Percentiles rank a stretch among this genome's conserved stretches.
Conservation (phyloP, 2,113 vertebrate species). For the Alectura lathami region DNA sequence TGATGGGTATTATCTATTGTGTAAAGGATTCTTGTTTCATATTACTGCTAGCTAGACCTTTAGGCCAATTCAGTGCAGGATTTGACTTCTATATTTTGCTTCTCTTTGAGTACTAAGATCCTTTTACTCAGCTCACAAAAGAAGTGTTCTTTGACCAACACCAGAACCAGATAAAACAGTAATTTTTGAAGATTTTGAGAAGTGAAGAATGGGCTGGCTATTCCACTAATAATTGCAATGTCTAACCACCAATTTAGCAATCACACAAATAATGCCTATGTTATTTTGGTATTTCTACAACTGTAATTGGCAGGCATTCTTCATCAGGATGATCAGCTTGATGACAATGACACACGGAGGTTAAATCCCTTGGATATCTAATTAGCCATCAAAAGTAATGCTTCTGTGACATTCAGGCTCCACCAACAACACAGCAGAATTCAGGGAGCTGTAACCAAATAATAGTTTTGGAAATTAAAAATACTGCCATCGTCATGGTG, state of each 20-base stretch:
- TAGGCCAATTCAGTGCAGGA: not conserved
- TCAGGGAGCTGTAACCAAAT: conserved; percentile 14
- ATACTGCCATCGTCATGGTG: not conserved
- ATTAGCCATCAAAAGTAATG: conserved; percentile 27
- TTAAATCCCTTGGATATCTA: conserved; percentile 50
- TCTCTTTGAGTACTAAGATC: not conserved
- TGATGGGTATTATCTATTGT: not conserved
- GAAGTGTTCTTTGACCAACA: not conserved
- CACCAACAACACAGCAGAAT: conserved; percentile 31
- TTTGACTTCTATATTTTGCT: not conserved
- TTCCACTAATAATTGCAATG: not conserved
- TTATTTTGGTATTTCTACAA: conserved; percentile 52
- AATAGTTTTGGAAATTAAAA: not conserved
- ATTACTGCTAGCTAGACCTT: not conserved
- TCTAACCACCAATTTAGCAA: conserved; percentile 21
- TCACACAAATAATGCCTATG: conserved; percentile 21
- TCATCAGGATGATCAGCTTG: conserved; percentile 64
- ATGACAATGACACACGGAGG: conserved; percentile 61
- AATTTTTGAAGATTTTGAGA: not conserved
- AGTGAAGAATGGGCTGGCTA: not conserved
- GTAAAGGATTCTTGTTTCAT: not conserved
- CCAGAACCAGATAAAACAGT: not conserved
- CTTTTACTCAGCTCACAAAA: not conserved
- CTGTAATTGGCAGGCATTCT: conserved; percentile 46
- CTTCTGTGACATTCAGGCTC: conserved; percentile 52